phyloP scores from a whole-genome alignment of 2,113 vertebrate species.

The Phodopus roborovskii region DNA sequence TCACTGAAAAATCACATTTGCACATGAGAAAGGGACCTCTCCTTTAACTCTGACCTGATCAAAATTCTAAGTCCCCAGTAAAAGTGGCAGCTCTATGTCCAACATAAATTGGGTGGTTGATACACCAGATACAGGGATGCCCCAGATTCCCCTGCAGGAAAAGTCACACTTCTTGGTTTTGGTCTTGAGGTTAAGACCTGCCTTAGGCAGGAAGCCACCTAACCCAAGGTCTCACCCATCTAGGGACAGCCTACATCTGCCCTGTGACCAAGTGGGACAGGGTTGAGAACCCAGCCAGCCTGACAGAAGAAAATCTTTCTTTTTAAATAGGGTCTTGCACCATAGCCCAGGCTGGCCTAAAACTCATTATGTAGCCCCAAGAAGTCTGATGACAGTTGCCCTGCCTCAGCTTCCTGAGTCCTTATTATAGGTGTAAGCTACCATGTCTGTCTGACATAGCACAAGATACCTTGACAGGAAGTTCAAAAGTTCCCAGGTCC shows the following conservation, averaged over 20 bases:
- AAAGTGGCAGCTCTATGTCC: not conserved
- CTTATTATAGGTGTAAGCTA: not conserved
- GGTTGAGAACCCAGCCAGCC: not conserved
- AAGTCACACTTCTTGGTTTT: not conserved
- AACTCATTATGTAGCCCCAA: not conserved
- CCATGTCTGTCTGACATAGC: not conserved
- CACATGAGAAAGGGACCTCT: not conserved
- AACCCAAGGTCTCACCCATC: not conserved
- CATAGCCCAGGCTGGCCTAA: not conserved
- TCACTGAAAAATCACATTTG: conserved; percentile 12
- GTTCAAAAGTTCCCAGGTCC: not conserved
- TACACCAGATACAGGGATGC: not conserved
- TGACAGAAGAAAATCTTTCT: not conserved
- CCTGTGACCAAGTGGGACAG: not conserved
- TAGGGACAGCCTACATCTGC: not conserved
- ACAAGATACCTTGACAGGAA: not conserved
- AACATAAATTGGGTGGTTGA: not conserved
- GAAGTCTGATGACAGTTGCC: not conserved
- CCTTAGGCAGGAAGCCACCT: not conserved
- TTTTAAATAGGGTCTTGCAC: not conserved
- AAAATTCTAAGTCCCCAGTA: not conserved
- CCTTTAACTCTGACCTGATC: not conserved
- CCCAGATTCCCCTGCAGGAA: not conserved
- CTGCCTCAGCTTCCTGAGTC: not conserved
- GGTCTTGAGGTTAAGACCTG: not conserved